phyloP scores from a whole-genome alignment of 2,113 vertebrate species.

The Muntiacus muntjak region DNA sequence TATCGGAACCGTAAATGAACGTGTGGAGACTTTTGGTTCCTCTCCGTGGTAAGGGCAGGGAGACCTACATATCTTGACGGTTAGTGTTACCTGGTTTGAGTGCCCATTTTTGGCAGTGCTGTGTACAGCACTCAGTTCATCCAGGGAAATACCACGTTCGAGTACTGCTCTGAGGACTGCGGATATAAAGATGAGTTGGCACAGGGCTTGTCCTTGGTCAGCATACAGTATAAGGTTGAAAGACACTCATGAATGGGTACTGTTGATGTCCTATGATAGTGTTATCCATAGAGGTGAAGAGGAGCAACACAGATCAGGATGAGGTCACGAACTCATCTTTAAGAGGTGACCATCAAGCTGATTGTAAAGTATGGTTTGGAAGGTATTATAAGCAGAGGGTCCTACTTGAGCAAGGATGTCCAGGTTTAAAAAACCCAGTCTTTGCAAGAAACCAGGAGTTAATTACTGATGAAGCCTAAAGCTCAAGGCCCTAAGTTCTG shows the following conservation, averaged over 20 bases:
- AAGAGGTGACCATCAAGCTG: background rate
- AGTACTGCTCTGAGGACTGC: rapidly evolving
- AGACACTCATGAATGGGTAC: background rate
- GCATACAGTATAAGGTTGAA: background rate
- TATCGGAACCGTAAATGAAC: rapidly evolving
- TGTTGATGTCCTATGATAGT: rapidly evolving
- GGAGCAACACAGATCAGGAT: background rate
- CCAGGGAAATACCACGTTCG: rapidly evolving
- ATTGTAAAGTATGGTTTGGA: background rate
- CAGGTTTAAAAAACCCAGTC: rapidly evolving
- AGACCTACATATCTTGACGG: no score
- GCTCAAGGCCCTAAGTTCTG: background rate
- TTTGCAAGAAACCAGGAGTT: no score
- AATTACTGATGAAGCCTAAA: rapidly evolving
- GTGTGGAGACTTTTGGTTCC: background rate
- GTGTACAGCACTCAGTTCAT: background rate
- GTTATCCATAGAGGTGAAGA: rapidly evolving
- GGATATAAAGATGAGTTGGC: rapidly evolving
- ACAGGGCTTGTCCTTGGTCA: rapidly evolving
- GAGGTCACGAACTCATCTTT: background rate
- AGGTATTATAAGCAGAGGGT: background rate
- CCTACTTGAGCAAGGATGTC: background rate
- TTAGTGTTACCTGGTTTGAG: no score
- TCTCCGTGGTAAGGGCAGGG: no score
- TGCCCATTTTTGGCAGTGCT: no score